These are phyloP conservation scores for Xestia sexstrigata DNA, from an alignment of 2,888 invertebrate species.

Conservation along the genomic window DNA sequence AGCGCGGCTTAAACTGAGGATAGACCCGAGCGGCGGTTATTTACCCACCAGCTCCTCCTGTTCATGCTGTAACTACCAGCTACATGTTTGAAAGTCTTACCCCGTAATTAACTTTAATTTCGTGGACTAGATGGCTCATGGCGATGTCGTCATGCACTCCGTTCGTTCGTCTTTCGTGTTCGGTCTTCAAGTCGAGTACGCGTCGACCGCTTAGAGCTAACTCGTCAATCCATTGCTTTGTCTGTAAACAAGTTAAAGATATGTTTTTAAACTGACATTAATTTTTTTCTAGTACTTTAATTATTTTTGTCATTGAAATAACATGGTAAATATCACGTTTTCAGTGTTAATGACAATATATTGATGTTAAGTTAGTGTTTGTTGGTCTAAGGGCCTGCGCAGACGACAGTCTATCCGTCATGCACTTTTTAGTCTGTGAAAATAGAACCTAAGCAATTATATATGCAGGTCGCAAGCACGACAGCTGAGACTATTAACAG, in stretches of 20 bases:
- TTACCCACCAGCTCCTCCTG: neutral
- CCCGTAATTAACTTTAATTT: constrained; percentile 86
- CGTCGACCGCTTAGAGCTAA: constrained; percentile 79
- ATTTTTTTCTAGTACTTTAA: too few relatives aligned
- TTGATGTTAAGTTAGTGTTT: too few relatives aligned
- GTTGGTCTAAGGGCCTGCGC: too few relatives aligned
- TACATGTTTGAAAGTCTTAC: constrained; percentile 70
- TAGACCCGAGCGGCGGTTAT: neutral
- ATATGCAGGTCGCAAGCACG: too few relatives aligned
- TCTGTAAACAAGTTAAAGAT: constrained; percentile 57
- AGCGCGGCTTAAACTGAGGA: neutral
- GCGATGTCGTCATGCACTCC: constrained; percentile 84
- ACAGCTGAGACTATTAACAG: neutral
- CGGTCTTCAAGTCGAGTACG: constrained; percentile 79
- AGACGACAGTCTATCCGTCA: too few relatives aligned
- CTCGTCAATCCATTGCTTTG: constrained; percentile 84
- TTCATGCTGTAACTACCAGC: neutral
- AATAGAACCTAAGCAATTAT: too few relatives aligned
- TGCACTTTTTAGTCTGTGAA: too few relatives aligned
- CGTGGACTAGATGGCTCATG: constrained; percentile 85
- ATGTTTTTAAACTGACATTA: neutral
- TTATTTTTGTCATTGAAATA: too few relatives aligned
- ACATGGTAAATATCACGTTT: too few relatives aligned
- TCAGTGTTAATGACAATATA: too few relatives aligned
- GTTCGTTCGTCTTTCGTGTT: constrained; percentile 79